Evolutionary conservation across 92 coral and sea anemone genomes (phyloP), one percentile per base, ranked within the genome.

Genomic region (Montipora capitata): DNA sequence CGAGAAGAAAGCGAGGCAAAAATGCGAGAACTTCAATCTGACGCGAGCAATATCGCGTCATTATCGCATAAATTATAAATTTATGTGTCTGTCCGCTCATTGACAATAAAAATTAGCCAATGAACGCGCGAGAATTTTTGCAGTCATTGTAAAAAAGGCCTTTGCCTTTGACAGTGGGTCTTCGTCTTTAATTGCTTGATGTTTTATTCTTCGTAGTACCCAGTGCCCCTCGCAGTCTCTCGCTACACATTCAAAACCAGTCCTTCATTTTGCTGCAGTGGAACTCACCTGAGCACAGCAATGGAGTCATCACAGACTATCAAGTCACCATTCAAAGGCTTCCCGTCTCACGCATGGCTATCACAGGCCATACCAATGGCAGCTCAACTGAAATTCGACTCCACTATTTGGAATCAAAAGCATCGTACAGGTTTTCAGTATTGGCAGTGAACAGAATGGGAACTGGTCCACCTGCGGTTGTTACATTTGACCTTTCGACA

Each of bases 391-490:
- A 85, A 80, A 85, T 97, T 9, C 83, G 93, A 45, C 90, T 93
- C 13, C 81, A 82, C 10, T 83, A 74, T 13, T 83, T 96, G 8
- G 91, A 97, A 78, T 52, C 78, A 40, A 59, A 82, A 78, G 92
- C 94, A 52, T 84, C 80, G 69, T 97, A 96, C 90, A 98, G 85
- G 91, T 74, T 97, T 73, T 88, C 98, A 38, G 92, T 97, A 16
- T 72, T 92, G 77, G 99, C 99, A 10, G 80, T 84, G n/a, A 97
- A 96, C 66, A 89, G 91, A 43, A 91, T 97, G 15, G 99, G 99
- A 10, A 79, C 76, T 3, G 96, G 99, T 3, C 99, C 99, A 0
- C 99, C 99, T 3, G 91, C 92, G 71, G 90, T 91, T 35, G 99
- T 88, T 9, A 91, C 78, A n/a, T 92, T 97, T 78, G 98, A 97